These are phyloP conservation scores for Adineta ricciae DNA, from an alignment of 2,888 invertebrate genomes.

Conservation along the genomic window DNA sequence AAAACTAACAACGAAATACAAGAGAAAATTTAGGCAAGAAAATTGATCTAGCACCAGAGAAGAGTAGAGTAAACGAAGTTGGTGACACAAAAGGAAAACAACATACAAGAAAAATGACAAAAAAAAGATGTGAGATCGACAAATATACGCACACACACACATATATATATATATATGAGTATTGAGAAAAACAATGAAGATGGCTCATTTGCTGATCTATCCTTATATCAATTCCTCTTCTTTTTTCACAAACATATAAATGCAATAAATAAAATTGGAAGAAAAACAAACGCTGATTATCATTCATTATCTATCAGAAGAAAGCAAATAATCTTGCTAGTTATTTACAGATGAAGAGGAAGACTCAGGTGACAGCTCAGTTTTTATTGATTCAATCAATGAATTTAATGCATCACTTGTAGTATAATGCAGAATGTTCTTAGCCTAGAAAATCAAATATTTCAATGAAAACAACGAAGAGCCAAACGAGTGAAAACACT, in stretches of 20 bases:
- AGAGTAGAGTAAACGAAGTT: neutral
- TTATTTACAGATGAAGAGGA: neutral
- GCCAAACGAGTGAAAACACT: neutral
- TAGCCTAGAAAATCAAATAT: neutral
- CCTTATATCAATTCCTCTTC: neutral
- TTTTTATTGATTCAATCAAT: neutral
- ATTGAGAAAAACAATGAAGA: neutral
- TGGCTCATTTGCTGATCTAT: neutral
- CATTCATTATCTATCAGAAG: neutral
- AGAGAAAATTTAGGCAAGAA: neutral
- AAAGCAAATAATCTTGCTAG: neutral
- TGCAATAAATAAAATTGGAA: slow-evolving; percentile 13
- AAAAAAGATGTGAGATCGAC: neutral
- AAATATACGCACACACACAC: neutral
- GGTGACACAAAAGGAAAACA: neutral
- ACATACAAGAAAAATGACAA: neutral
- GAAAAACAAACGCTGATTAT: neutral
- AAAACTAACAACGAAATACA: neutral
- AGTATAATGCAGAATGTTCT: slow-evolving; percentile 1
- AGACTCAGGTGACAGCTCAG: neutral
- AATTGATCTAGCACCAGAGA: neutral
- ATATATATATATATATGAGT: neutral
- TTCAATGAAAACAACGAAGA: too few relatives aligned
- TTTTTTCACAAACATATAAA: neutral
- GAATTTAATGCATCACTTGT: neutral